Evolutionary conservation across 2,888 invertebrate species (phyloP), one percentile per base, ranked within the genome.

Genomic region (Hecatera dysodea): DNA sequence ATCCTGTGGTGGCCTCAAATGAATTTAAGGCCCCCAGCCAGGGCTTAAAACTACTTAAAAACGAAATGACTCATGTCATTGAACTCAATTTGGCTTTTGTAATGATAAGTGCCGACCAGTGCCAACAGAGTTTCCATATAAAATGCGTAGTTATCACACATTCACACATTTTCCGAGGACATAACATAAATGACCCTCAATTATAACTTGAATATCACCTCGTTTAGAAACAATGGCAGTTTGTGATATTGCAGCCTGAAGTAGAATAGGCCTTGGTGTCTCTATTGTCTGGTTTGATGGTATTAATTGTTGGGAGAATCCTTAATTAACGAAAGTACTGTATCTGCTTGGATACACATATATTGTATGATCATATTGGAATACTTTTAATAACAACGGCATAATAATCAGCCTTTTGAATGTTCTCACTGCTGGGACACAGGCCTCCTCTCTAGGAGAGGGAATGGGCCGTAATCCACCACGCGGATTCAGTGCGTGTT

Each of bases 221-320:
- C 68, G 63, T 71, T 50, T 60, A 22, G 53, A 66, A 63, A 81
- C 72, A 78, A 78, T 70, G 59, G 67, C 44, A 67, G 57, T 67
- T 56, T 44, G 67, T 48, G 42, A 78, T 75, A 60, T 66, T 69
- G 56, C 56, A 57, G 29, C 24, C 33, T 57, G 61, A 55, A 64
- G 53, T 4, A 11, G 9, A n/a, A 29, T 65, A 67, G 70, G 70
- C 50, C 46, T 56, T 66, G 62, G 59, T 66, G 42, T 68, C 63
- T 36, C 75, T 62, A 81, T 81, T 81, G 78, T 81, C 53, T 12
- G 15, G 39, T 46, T n/a, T n/a, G n/a, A n/a, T n/a, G 27, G 50
- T 62, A 60, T 66, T 66, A 71, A 80, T 75, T 68, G 65, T 62
- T 67, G 39, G 24, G n/a, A 24, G 60, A 27, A 27, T 62, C 22